Evolutionary conservation across 1,140 invertebrate genomes (phyloP), one percentile per base, ranked within the genome.

Genomic region (Laupala kohalensis): DNA sequence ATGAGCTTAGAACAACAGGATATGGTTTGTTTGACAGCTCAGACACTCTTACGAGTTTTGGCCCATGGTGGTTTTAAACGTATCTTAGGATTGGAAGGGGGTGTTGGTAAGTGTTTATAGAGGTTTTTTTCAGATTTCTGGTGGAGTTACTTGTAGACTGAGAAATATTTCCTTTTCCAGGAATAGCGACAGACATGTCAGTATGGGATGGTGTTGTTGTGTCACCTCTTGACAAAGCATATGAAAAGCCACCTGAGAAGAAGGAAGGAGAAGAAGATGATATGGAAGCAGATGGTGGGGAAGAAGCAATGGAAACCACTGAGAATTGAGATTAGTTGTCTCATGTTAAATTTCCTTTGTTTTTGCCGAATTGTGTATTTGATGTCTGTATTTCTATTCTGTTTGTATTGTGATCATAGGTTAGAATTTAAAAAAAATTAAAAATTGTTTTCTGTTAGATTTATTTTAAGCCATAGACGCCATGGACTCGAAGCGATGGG

Each of bases 1-100:
- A 90, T 99, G 85, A 89, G 92, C 0, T 83, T 97, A n/a, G 94
- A 96, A 77, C 94, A 98, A 80, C 94, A 97, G 82, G 97, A 99
- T 83, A 83, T 90, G 67, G 92, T 96, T 67, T 97, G 96, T 78
- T 87, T 94, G 76, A 96, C 96, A 25, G 93, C 95, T 3, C 91
- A 93, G 82, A 95, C 92, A 0, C 80, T 99, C 5, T 81, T 98
- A 0, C 84, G 96, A 28, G 92, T 98, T 9, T 84, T 98, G 24
- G 87, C 91, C 6, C 92, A 97, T 77, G 96, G 95, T 5, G 95
- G 96, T 0, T 95, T 93, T 80, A 91, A 93, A 77, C 92, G 94
- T 75, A 89, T 97, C 37, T 82, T 98, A 0, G 95, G 93, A 0
- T 76, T 87, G 29, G 85, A 87, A 76, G 84, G 83, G 72, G 81